Evolutionary conservation across 2,113 vertebrate genomes (phyloP).

Genomic region (Lepisosteus oculatus): DNA sequence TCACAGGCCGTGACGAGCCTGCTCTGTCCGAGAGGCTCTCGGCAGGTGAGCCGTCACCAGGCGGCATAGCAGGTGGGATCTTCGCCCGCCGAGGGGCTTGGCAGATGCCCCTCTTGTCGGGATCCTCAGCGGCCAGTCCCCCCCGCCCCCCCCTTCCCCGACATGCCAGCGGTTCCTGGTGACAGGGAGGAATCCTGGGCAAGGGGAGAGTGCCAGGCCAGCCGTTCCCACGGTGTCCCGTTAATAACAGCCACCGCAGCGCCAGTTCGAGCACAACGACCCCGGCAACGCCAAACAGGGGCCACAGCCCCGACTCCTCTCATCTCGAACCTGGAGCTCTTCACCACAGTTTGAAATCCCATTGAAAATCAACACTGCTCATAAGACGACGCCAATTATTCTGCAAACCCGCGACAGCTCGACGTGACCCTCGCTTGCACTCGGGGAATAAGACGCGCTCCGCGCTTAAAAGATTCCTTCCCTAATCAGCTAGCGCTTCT

Average conservation of each 20-base stretch:
- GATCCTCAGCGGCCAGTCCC: constrained; percentile 6
- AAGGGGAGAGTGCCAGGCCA: constrained; percentile 11
- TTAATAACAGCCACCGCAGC: constrained; percentile 16
- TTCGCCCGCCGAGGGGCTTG: no score
- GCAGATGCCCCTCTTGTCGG: not conserved
- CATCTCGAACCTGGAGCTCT: not conserved
- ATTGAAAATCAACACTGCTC: no score
- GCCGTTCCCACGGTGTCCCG: constrained; percentile 36
- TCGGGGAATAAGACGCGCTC: no score
- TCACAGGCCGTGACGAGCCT: no score
- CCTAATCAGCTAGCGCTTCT: no score
- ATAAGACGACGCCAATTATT: no score
- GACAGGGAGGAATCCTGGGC: constrained; percentile 11
- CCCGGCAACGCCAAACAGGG: constrained; percentile 10
- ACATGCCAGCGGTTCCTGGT: constrained; percentile 23
- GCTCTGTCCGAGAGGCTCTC: no score
- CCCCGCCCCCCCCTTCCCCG: constrained; percentile 14
- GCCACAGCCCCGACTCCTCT: not conserved
- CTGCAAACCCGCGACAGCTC: no score
- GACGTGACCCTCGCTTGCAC: no score
- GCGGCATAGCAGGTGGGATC: no score
- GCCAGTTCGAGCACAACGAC: not conserved
- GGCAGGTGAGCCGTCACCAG: no score
- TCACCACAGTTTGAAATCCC: not conserved
- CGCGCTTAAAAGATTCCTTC: no score